These are phyloP conservation scores for Anguilla japonica DNA, from an alignment of 2,113 vertebrate species.

Conservation along the genomic window DNA sequence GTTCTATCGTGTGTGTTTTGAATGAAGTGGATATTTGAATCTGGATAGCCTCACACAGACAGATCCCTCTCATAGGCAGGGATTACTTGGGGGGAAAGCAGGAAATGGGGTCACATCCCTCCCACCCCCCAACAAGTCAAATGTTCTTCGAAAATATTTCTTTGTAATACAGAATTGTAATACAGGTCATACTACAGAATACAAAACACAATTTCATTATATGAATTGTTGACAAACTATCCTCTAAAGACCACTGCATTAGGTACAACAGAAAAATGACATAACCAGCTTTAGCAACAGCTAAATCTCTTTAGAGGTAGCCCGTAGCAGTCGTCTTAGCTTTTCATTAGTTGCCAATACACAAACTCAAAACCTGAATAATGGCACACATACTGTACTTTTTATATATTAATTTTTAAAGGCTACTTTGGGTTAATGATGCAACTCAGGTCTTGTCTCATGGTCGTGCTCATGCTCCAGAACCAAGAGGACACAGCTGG, in stretches of 20 bases:
- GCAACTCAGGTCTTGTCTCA: not conserved
- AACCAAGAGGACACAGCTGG: not conserved
- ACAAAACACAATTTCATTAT: not conserved
- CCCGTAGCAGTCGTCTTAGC: not conserved
- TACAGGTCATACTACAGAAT: not conserved
- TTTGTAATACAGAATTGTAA: not conserved
- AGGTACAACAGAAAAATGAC: not conserved
- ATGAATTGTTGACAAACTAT: not conserved
- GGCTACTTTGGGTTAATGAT: not conserved
- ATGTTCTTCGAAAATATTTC: not conserved
- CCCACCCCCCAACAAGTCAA: not conserved
- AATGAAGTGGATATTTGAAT: too few relatives aligned
- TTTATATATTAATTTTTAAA: not conserved
- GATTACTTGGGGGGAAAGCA: too few relatives aligned
- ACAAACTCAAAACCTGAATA: not conserved
- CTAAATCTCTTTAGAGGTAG: not conserved
- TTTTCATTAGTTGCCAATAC: not conserved
- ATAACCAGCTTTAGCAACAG: not conserved
- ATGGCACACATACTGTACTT: not conserved
- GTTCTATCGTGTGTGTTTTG: not conserved
- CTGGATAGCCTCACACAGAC: too few relatives aligned
- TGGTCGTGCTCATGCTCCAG: not conserved
- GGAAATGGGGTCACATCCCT: not conserved
- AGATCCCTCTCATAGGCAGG: not conserved
- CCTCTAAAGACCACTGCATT: not conserved